Evolutionary conservation across 2,797 vertebrate genomes (phyloP).

Genomic region (Brotogeris chrysoptera): DNA sequence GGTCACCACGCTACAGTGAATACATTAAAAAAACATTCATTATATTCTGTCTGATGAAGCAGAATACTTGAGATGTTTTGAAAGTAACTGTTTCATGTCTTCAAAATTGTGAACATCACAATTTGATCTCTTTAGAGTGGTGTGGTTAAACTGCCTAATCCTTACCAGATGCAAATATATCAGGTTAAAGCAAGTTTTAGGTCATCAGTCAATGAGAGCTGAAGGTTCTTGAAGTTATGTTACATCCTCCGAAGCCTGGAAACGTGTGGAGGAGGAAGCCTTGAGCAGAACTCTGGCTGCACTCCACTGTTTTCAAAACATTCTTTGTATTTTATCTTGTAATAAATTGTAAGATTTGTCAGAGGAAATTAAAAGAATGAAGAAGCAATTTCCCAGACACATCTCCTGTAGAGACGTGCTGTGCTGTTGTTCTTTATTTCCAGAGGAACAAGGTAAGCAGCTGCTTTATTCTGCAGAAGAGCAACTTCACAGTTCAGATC

Average conservation of each 20-base stretch:
- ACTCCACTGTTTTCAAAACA: slow-evolving; percentile 15
- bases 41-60: background rate
- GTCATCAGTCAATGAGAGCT: background rate
- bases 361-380: slow-evolving; percentile 30
- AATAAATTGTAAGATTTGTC: slow-evolving; percentile 23
- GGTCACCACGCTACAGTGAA: background rate
- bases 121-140: background rate
- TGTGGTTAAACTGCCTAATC: background rate
- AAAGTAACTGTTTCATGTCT: background rate
- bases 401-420: background rate
- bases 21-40: background rate
- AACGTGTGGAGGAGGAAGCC: background rate
- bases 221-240: background rate
- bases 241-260: background rate
- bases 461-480: background rate
- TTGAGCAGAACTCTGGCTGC: slow-evolving; percentile 6
- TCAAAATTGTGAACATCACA: background rate
- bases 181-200: background rate
- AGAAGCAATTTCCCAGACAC: background rate
- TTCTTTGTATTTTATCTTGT: background rate
- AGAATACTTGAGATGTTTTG: background rate
- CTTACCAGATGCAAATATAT: background rate
- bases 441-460: background rate
- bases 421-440: background rate
- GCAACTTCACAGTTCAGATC: background rate